Evolutionary conservation across 2,888 invertebrate species (phyloP), one percentile per base, ranked within the genome.

Genomic region (Graphium colonna): DNA sequence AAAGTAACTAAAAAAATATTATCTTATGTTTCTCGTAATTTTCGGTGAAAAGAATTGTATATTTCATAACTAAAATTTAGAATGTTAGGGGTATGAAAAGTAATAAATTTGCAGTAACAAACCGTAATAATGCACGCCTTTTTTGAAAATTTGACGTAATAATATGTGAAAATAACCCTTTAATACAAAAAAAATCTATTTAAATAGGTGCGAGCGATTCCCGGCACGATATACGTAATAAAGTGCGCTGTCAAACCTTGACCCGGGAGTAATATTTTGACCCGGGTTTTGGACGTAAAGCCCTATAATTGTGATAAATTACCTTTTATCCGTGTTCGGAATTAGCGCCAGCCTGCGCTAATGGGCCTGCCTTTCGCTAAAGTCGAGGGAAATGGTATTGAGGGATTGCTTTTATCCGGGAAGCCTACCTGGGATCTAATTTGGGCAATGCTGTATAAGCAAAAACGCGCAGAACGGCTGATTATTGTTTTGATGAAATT

Each of bases 291-390:
- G 62, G 60, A 59, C 61, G 65, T 59, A 67, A 73, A 76, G 73
- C 74, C 75, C 74, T 71, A 75, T 83, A 84, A 85, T 85, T 83
- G 83, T 86, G 82, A 86, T 83, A 83, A 83, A 86, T 84, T 73
- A 79, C 77, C 76, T 65, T 72, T 72, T 79, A 79, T 75, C 74
- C 75, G 61, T 60, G 64, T 69, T 69, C 71, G 72, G 71, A 76
- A 75, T 74, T 68, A 70, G 74, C 75, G 71, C 67, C 85, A 82
- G 81, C 67, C 82, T 77, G 85, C 62, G 73, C 74, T 84, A 86
- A 86, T 82, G 82, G 82, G 69, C 64, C 65, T 71, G 74, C 77
- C 73, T 71, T 75, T 71, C 64, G 53, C 57, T 60, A 69, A 67
- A 67, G 69, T 68, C 62, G 52, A 60, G 64, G 39, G 65, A 67